Evolutionary conservation across 2,888 invertebrate species (phyloP).

Genomic region (Acleris emargana): DNA sequence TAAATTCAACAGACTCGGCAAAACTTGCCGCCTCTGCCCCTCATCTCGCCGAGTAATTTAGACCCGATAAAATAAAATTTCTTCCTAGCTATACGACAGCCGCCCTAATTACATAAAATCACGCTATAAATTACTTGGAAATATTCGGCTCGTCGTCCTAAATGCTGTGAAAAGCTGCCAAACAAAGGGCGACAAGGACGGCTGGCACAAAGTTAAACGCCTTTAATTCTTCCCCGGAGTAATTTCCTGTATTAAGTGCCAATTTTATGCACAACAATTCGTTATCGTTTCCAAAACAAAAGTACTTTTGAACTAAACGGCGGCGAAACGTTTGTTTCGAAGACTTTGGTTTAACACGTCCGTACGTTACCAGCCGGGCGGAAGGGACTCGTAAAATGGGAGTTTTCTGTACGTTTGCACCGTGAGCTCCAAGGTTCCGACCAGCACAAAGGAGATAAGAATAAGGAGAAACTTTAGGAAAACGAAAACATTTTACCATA

Average conservation of each 20-base stretch:
- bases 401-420: slow-evolving; percentile 48
- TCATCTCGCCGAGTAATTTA: slow-evolving; percentile 74
- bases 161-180: slow-evolving; percentile 64
- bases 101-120: slow-evolving; percentile 74
- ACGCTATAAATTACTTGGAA: slow-evolving; percentile 71
- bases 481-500: slow-evolving; percentile 54
- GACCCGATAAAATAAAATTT: slow-evolving; percentile 81
- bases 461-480: slow-evolving; percentile 52
- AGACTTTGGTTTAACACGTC: slow-evolving; percentile 37
- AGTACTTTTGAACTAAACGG: slow-evolving; percentile 40
- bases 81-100: slow-evolving; percentile 64
- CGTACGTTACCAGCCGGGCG: slow-evolving; percentile 42
- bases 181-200: slow-evolving; percentile 68
- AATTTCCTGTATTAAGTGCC: slow-evolving; percentile 65
- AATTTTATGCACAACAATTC: slow-evolving; percentile 64
- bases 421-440: slow-evolving; percentile 34
- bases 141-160: slow-evolving; percentile 64
- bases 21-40: slow-evolving; percentile 73
- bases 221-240: slow-evolving; percentile 64
- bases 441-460: slow-evolving; percentile 55
- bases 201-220: slow-evolving; percentile 62
- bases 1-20: slow-evolving; percentile 73
- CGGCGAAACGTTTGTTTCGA: slow-evolving; percentile 41
- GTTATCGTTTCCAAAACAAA: slow-evolving; percentile 52
- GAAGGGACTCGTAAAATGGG: slow-evolving; percentile 52